Base-by-base conservation (phyloP, 2,888 invertebrate genomes). In the Zaprionus obscuricornis region DNA sequence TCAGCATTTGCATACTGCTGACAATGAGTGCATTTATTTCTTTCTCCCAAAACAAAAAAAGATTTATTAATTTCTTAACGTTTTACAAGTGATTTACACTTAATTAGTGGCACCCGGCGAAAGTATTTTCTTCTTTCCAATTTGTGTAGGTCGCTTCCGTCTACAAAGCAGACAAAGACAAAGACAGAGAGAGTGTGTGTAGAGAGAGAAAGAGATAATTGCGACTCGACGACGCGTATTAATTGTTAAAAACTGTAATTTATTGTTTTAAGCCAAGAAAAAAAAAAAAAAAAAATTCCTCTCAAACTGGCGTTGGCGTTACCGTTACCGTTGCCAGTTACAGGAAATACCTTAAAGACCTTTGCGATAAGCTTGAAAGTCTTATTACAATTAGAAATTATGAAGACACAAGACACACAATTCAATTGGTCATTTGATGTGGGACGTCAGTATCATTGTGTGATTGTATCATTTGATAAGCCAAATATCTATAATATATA, bases 71-170 rank as follows among this genome's bases (percentile, higher is more conserved):
- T 85, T 66, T 63, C 45, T 17, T 51, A 68, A 60, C 77, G 57
- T 76, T 71, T 81, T 85, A 82, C 81, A 76, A 85, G 76, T 64
- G 65, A 83, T 82, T 82, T 82, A 85, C 81, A 82, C 81, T 85
- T 85, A 85, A 82, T 85, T 85, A 82, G 76, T 59, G 66, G 65
- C 81, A 85, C 84, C 76, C 68, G 65, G 52, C 67, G 63, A 66
- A 75, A 78, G 71, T 70, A 56, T 52, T 36, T 17, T 50, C 45
- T 31, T 65, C 36, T 56, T 56, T 27, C 27, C 20, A 31, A 22
- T 56, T 56, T 43, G 60, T 59, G 76, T 77, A 85, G 76, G 76
- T 36, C 11, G 45, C 24, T 66, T 71, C 71, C 71, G 74, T n/a
- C n/a, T n/a, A n/a, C 47, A 27, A 24, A 13, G 8, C 13, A 39